Percentiles rank a stretch among this genome's conserved stretches.
Evolutionary conservation across 2,113 vertebrate species (phyloP).

Genomic region (Centropus bengalensis): DNA sequence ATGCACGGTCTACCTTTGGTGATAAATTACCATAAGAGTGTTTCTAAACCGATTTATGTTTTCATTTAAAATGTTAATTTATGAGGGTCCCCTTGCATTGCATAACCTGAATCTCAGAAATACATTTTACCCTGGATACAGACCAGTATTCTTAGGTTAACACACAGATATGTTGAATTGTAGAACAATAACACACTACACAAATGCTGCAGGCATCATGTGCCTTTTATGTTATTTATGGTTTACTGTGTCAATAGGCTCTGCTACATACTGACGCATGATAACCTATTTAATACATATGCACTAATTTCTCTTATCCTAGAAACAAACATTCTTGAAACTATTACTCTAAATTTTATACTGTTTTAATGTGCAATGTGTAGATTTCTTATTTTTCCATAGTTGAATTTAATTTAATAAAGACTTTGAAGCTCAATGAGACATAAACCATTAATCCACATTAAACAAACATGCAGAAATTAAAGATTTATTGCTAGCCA

Average conservation of each 20-base stretch:
- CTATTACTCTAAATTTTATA: neutral
- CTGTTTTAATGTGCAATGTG: neutral
- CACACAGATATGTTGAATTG: neutral
- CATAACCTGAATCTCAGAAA: neutral
- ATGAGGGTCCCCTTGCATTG: neutral
- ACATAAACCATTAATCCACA: conserved; percentile 28
- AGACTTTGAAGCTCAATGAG: neutral
- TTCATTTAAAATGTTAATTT: conserved; percentile 6
- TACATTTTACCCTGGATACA: neutral
- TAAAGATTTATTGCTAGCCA: conserved; percentile 39
- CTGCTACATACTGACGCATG: neutral
- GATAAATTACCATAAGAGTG: neutral
- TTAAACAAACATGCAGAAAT: conserved; percentile 46
- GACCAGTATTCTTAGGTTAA: neutral
- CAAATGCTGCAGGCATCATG: neutral
- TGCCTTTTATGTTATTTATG: neutral
- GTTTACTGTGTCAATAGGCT: neutral
- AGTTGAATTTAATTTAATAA: conserved; percentile 14
- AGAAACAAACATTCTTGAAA: neutral
- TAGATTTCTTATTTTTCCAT: neutral
- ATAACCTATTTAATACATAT: neutral
- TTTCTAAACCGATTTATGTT: neutral
- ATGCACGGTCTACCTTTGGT: neutral
- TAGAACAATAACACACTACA: neutral
- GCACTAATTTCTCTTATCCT: neutral